Percentiles rank a stretch among this genome's conserved stretches.
These are phyloP conservation scores for human (Homo sapiens) DNA, from an alignment of 2,113 vertebrate species.

Conservation along the genomic window GRCh38 chr12:100773001-100773500, in stretches of 20 bases:
- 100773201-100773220: not conserved
- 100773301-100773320: not conserved
- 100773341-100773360: not conserved
- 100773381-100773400: not conserved
- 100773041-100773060: not conserved
- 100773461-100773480: not conserved
- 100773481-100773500: not conserved
- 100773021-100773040: not conserved
- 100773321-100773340: not conserved
- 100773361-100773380: not conserved
- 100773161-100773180: not conserved
- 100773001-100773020: not conserved
- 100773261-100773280: not conserved
- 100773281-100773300: not conserved
- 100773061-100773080: not conserved
- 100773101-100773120: not conserved
- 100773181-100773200: not conserved
- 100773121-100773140: not conserved
- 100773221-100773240: not conserved
- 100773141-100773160: not conserved
- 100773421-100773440: not conserved
- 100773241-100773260: not conserved
- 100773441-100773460: not conserved
- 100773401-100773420: not conserved
- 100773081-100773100: not conserved